These are phyloP conservation scores for Eugnorisma glareosa DNA, from an alignment of 2,888 invertebrate species.

Conservation along the genomic window DNA sequence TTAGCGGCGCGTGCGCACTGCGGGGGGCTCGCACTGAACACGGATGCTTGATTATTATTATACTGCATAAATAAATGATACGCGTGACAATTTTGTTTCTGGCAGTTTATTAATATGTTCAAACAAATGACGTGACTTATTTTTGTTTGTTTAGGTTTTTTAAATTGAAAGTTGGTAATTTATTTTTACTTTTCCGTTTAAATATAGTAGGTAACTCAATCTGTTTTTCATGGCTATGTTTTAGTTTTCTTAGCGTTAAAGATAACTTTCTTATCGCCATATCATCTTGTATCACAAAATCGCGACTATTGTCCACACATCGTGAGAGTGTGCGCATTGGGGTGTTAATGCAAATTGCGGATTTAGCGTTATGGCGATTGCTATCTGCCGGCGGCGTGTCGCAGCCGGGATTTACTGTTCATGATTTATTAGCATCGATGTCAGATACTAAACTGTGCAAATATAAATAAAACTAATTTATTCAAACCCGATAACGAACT, in stretches of 20 bases:
- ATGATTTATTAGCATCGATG: constrained; percentile 73
- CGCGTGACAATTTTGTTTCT: constrained; percentile 29
- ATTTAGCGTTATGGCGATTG: constrained; percentile 82
- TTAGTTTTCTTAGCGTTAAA: background rate
- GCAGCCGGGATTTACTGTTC: constrained; percentile 75
- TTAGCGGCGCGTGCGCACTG: constrained; percentile 84
- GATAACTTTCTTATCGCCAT: constrained; percentile 52
- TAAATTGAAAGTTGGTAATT: background rate
- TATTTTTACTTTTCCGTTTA: background rate
- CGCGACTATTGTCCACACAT: constrained; percentile 56
- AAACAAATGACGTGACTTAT: constrained; percentile 3
- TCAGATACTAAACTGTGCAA: constrained; percentile 54
- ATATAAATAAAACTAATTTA: constrained; percentile 42
- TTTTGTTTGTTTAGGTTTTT: background rate
- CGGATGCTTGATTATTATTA: constrained; percentile 60
- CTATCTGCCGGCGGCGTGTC: constrained; percentile 75
- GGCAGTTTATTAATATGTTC: constrained; percentile 28
- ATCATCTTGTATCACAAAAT: constrained; percentile 54
- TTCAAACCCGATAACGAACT: background rate
- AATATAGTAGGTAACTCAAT: background rate
- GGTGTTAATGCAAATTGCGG: constrained; percentile 85
- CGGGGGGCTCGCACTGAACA: constrained; percentile 72
- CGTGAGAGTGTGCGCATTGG: constrained; percentile 67
- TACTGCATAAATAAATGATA: constrained; percentile 50
- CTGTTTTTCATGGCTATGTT: background rate